phyloP scores from a whole-genome alignment of 2,888 invertebrate species.

The Branchellion lobata region DNA sequence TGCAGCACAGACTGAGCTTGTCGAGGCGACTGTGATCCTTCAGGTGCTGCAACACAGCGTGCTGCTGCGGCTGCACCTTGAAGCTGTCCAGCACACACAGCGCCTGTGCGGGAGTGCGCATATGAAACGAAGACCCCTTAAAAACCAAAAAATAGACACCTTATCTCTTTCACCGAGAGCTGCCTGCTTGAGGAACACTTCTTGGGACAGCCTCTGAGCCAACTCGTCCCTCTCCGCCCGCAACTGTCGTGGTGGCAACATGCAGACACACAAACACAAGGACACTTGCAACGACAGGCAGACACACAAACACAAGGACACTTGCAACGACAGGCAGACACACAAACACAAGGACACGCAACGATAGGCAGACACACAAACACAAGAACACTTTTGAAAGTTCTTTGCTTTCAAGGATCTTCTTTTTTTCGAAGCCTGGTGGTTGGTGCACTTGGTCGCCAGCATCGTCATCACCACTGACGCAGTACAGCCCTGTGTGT shows the following conservation, averaged over 20 bases:
- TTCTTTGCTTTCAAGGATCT: neutral
- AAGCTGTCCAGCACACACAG: neutral
- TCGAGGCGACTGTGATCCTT: neutral
- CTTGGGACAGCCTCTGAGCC: neutral
- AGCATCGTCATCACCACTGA: neutral
- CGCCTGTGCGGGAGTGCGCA: neutral
- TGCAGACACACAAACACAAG: conserved; percentile 12
- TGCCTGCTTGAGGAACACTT: neutral
- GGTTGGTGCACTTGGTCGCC: neutral
- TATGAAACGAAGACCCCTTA: neutral
- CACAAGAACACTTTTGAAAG: neutral
- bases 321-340: neutral
- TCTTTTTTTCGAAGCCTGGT: conserved; percentile 5
- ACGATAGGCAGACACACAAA: neutral
- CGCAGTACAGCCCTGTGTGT: neutral
- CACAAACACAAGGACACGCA: neutral
- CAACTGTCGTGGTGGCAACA: neutral
- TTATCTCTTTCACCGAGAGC: neutral
- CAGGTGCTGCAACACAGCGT: neutral
- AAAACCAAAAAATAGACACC: neutral
- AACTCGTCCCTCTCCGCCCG: neutral
- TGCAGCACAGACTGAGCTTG: neutral
- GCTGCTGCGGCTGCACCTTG: neutral
- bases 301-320: conserved; percentile 24
- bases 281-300: conserved; percentile 14